Base-by-base conservation (phyloP, 2,797 vertebrate species). In the Chelidonichthys spinosus region DNA sequence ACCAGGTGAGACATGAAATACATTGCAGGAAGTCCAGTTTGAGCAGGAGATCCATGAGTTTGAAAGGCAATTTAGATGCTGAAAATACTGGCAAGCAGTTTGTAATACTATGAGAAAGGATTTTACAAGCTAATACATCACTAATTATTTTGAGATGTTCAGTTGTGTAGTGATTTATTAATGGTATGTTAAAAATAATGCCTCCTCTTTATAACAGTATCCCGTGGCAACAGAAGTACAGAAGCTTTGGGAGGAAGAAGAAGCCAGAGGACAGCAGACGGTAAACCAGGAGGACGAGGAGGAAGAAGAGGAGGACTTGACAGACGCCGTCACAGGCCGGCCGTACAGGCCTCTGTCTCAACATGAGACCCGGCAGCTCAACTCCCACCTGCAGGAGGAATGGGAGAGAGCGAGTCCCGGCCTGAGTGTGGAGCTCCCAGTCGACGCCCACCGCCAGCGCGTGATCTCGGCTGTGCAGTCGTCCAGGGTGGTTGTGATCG, bases 401-500 rank as follows among this genome's bases (percentile, higher is more conserved):
- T 99, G 98, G 98, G 94, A 94, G 91, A 85, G 69, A 3, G 95
- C 94, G 1, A 75, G 82, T 63, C 89, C 85, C 0, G 91, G 86
- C 0, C 76, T 79, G 81, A 90, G 92, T 43, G 89, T 93, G 40
- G 90, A 89, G 9, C 95, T 99, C n/a, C 98, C 98, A 0, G 97
- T 96, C 0, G 97, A 99, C 47, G 85, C 90, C 4, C 96, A 99
- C 81, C 91, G 95, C 42, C 92, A 97, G 84, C 92, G 90, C 0
- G 96, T 99, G 73, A 85, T 98, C 17, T 94, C 91, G 0, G 94
- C 95, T 1, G 95, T 98, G 9, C 93, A 93, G 72, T 92, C 94
- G 59, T 96, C 97, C 61, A 94, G 94, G 0, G 97, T 97, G 18
- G 94, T 98, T 2, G 96, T 99, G 74, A 96, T 99, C 6, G 95